Evolutionary conservation across 2,888 invertebrate species (phyloP).

Genomic region (Pycnomerus fuliginosus): DNA sequence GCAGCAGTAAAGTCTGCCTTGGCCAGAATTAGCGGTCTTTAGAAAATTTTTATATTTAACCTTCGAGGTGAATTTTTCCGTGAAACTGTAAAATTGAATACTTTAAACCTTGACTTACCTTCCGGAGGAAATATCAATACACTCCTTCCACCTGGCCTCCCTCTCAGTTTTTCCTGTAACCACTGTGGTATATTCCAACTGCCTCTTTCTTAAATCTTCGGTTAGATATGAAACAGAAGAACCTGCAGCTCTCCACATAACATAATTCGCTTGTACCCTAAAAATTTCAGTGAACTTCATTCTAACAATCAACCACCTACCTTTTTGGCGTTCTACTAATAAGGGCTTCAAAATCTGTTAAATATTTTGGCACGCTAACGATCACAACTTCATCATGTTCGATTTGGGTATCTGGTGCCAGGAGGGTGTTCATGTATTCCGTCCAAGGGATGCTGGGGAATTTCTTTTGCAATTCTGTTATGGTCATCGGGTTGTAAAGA

Average conservation of each 20-base stretch:
- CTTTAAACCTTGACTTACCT: no score
- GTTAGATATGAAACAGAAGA: conserved; percentile 79
- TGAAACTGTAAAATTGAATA: no score
- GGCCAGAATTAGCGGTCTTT: no score
- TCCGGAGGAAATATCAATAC: conserved; percentile 76
- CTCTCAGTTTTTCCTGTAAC: conserved; percentile 82
- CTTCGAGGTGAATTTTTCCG: no score
- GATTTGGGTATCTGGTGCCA: conserved; percentile 65
- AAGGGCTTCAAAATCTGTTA: conserved; percentile 67
- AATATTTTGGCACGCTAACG: conserved; percentile 81
- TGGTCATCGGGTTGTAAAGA: conserved; percentile 88
- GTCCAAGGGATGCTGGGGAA: conserved; percentile 80
- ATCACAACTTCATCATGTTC: conserved; percentile 74
- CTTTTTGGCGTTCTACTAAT: conserved; percentile 58
- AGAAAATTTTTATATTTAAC: no score
- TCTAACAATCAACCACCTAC: conserved; percentile 29
- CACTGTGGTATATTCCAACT: conserved; percentile 77
- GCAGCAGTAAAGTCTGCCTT: no score
- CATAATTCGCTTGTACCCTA: conserved; percentile 82
- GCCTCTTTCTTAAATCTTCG: conserved; percentile 74
- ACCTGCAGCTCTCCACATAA: conserved; percentile 87
- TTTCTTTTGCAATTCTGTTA: conserved; percentile 71
- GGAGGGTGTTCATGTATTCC: conserved; percentile 78
- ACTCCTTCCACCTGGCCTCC: conserved; percentile 90
- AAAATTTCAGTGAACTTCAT: conserved; percentile 1